Base-by-base conservation (phyloP, 2,797 vertebrate species). In the Tenualosa ilisha region DNA sequence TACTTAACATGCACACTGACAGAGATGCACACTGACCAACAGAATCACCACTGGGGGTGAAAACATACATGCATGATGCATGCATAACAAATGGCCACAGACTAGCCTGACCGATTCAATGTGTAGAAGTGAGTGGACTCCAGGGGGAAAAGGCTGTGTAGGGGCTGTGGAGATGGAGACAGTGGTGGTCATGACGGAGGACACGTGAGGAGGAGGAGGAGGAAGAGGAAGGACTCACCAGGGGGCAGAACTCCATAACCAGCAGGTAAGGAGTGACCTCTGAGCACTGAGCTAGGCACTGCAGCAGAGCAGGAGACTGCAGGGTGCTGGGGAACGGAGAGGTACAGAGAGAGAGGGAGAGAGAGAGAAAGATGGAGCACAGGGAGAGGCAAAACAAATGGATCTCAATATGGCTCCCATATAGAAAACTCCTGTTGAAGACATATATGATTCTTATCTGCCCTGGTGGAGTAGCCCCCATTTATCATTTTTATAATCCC, bases 191-290 rank as follows among this genome's bases (percentile, higher is more conserved):
- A 6, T n/a, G 59, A 8, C 9, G 59, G n/a, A 63, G 59, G 63
- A 37, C 63, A 68, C 31, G 31, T 40, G 24, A 81, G 6, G 81
- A 26, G 43, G 26, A 26, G 43, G 26, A 51, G 50, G 50, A 9
- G 50, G 46, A 46, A 7, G 46, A 46, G 46, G 46, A 4, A 46
- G 50, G 9, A 94, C 97, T 94, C 93, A 99, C 98, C 97, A 99
- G 93, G 0, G 98, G 96, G 92, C 98, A 99, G 94, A 97, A 97
- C 92, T 99, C 98, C 98, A 99, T 98, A 90, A 99, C 97, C 92
- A 99, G 95, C 92, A 99, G 95, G 94, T 98, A 98, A 1, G 98
- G 98, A 15, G 97, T 98, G 92, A 97, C 97, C 94, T 99, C 98
- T 0, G 97, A 94, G 5, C 97, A 99, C 93, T 99, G 98, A 56